Percentiles rank a stretch among this genome's conserved stretches.
These are phyloP conservation scores for Luehdorfia chinensis DNA, from an alignment of 1,140 invertebrate genomes.

Conservation along the genomic window DNA sequence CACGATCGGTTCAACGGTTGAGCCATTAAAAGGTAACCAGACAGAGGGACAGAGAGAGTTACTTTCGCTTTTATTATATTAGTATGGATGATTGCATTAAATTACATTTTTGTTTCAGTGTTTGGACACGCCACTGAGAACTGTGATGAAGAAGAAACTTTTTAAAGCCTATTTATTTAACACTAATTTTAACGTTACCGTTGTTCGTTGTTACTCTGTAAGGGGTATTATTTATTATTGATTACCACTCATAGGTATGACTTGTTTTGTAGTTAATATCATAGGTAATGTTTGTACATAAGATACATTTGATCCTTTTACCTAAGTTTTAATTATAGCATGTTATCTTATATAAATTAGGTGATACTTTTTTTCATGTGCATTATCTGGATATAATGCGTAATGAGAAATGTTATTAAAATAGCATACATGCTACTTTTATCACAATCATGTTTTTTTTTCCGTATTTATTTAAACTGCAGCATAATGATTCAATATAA, in stretches of 20 bases:
- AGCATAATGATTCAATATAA: slow-evolving; percentile 27
- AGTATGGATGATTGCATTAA: too few species aligned
- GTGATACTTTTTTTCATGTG: slow-evolving; percentile 58
- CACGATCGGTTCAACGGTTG: too few species aligned
- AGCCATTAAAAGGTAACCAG: too few species aligned
- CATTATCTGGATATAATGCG: slow-evolving; percentile 67
- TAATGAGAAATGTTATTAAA: slow-evolving; percentile 51
- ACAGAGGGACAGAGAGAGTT: too few species aligned
- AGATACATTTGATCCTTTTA: slow-evolving; percentile 44
- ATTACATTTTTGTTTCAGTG: slow-evolving; percentile 78
- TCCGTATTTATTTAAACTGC: slow-evolving; percentile 26
- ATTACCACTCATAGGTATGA: slow-evolving; percentile 55
- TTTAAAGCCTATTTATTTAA: slow-evolving; percentile 75
- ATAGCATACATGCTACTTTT: slow-evolving; percentile 45
- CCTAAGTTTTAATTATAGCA: slow-evolving; percentile 46
- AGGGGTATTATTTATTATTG: slow-evolving; percentile 67
- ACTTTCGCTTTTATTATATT: too few species aligned
- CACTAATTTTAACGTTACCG: slow-evolving; percentile 65
- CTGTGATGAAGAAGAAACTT: slow-evolving; percentile 90
- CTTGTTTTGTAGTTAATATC: slow-evolving; percentile 48
- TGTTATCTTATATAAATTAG: slow-evolving; percentile 47
- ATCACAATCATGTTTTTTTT: slow-evolving; percentile 63
- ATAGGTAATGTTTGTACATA: slow-evolving; percentile 67
- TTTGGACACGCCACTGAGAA: slow-evolving; percentile 89
- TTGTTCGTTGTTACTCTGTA: slow-evolving; percentile 66